A percentile compares a stretch with the other conserved stretches of the same genome.
Conservation (phyloP, 2,888 invertebrate species). For the Labia minor region DNA sequence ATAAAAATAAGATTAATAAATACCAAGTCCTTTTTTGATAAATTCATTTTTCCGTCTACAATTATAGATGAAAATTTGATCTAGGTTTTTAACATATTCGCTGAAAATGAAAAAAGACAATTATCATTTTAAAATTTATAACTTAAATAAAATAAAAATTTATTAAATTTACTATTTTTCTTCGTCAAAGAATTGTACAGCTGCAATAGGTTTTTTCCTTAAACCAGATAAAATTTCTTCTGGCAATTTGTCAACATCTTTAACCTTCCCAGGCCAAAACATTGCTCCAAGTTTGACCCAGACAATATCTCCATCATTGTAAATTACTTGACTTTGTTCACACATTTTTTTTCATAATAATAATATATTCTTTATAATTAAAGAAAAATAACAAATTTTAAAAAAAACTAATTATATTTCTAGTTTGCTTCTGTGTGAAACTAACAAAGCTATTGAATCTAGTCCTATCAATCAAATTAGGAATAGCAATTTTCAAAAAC, state of each 20-base stretch:
- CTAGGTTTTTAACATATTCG: slow-evolving; percentile 63
- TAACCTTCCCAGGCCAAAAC: slow-evolving; percentile 82
- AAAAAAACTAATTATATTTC: too few relatives aligned
- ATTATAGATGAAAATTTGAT: slow-evolving; percentile 64
- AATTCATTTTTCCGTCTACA: slow-evolving; percentile 68
- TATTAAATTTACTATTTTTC: slow-evolving; percentile 59
- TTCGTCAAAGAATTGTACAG: slow-evolving; percentile 78
- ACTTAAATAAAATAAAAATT: neutral
- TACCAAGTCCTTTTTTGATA: slow-evolving; percentile 71
- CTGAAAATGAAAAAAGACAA: slow-evolving; percentile 44
- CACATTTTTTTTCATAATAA: too few relatives aligned
- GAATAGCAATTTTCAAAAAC: too few relatives aligned
- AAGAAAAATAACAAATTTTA: too few relatives aligned
- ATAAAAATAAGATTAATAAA: neutral
- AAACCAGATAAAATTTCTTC: slow-evolving; percentile 54
- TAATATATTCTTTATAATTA: too few relatives aligned
- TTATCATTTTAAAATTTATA: neutral
- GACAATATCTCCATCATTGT: slow-evolving; percentile 65
- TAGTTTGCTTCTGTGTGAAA: too few relatives aligned
- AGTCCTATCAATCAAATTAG: too few relatives aligned
- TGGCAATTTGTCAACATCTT: slow-evolving; percentile 49
- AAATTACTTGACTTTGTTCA: slow-evolving; percentile 55
- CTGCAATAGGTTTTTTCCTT: slow-evolving; percentile 62
- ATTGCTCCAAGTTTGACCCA: slow-evolving; percentile 72
- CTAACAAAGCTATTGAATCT: too few relatives aligned